A percentile compares a stretch with the other conserved stretches of the same genome.
phyloP scores from a whole-genome alignment of 2,797 vertebrate species.

The Danionella dracula region DNA sequence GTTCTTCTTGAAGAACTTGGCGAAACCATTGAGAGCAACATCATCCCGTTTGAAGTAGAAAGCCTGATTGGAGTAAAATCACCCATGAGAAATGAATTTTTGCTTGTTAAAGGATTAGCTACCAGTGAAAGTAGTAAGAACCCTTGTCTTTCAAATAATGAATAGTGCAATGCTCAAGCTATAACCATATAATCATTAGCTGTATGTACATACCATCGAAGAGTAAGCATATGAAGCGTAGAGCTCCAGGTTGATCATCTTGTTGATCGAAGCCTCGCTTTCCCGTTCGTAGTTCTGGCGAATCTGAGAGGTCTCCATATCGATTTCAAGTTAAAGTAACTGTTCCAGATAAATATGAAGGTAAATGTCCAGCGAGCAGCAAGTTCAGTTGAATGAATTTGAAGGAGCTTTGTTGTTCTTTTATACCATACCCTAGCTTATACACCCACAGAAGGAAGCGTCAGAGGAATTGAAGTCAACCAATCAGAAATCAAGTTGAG shows the following conservation, averaged over 20 bases:
- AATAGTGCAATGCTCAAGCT: no score
- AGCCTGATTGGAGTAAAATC: no score
- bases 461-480: neutral
- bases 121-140: no score
- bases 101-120: no score
- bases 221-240: slow-evolving; percentile 74
- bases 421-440: no score
- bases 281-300: slow-evolving; percentile 80
- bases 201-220: slow-evolving; percentile 54
- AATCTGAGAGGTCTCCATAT: slow-evolving; percentile 68
- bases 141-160: no score
- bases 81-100: no score
- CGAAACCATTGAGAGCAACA: slow-evolving; percentile 79
- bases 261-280: slow-evolving; percentile 76
- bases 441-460: no score
- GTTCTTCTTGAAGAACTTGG: slow-evolving; percentile 81
- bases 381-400: no score
- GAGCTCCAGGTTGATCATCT: slow-evolving; percentile 77
- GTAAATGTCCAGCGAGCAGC: no score
- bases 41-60: slow-evolving; percentile 88
- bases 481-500: neutral
- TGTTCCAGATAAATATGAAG: neutral
- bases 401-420: no score
- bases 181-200: no score
- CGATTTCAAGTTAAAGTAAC: neutral